These are phyloP conservation scores for Poecilia gillii DNA, from an alignment of 2,797 vertebrate genomes.

Conservation along the genomic window DNA sequence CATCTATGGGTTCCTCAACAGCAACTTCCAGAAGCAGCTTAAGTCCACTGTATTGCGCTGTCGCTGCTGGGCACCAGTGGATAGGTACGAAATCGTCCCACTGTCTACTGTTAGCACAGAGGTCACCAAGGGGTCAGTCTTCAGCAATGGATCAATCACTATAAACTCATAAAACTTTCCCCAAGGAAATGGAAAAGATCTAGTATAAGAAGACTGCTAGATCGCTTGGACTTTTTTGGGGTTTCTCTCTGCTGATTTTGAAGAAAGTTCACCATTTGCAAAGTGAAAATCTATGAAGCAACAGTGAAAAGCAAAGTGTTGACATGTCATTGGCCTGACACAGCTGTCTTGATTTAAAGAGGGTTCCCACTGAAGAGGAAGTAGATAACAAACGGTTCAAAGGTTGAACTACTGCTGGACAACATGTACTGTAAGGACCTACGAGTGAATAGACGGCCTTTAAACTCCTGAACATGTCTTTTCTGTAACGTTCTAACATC, in stretches of 20 bases:
- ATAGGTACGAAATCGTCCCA: slow-evolving; percentile 85
- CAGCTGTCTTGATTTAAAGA: slow-evolving; percentile 32
- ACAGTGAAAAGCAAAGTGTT: slow-evolving; percentile 33
- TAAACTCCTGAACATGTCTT: slow-evolving; percentile 26
- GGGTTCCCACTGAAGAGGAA: slow-evolving; percentile 47
- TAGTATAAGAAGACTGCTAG: slow-evolving; percentile 9
- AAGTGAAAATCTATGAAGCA: slow-evolving; percentile 44
- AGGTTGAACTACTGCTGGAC: slow-evolving; percentile 37
- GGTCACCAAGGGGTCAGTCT: slow-evolving; percentile 84
- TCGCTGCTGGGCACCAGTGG: slow-evolving; percentile 79
- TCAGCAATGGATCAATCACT: slow-evolving; percentile 80
- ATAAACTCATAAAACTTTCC: slow-evolving; percentile 62
- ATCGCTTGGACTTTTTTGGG: slow-evolving; percentile 31
- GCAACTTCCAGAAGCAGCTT: slow-evolving; percentile 88
- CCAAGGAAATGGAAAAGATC: slow-evolving; percentile 30
- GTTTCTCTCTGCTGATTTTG: slow-evolving; percentile 33
- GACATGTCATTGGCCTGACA: slow-evolving; percentile 26
- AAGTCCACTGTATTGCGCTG: slow-evolving; percentile 82
- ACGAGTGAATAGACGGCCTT: slow-evolving; percentile 24
- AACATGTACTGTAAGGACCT: slow-evolving; percentile 17
- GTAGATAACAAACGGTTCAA: slow-evolving; percentile 60
- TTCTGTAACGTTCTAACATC: slow-evolving; percentile 15
- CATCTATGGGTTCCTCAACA: slow-evolving; percentile 89
- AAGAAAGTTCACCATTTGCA: slow-evolving; percentile 47
- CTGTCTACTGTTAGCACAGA: slow-evolving; percentile 88